Base-by-base conservation (phyloP, 2,888 invertebrate genomes). In the Itoplectis maculator region DNA sequence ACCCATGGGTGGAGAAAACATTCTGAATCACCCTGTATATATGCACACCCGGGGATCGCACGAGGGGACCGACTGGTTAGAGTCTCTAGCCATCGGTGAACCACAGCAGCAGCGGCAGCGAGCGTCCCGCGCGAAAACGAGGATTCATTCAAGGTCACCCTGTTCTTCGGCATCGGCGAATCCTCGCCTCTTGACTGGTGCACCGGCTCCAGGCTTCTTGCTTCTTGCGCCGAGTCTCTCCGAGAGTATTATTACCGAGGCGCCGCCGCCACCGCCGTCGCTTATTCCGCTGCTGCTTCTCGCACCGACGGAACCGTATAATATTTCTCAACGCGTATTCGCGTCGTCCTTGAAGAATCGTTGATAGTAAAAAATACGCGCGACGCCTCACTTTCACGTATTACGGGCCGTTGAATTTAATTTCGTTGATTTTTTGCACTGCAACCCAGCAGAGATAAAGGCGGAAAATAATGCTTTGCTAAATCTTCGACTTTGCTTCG, bases 141-240 rank as follows among this genome's bases (percentile, higher is more conserved):
- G 83, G 86, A 82, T 82, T 77, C 81, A 80, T 85, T 87, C 88
- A 89, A 89, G 89, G 89, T 87, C 88, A 87, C 70, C 89, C 45
- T 86, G 76, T 88, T 88, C 85, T 86, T 85, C 82, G 78, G 81
- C 79, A 78, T 83, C 83, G 68, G 56, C 74, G 66, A 79, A 80
- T 70, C 73, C n/a, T 73, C 42, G 40, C 45, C 20, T 13, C 49
- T 77, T 56, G 23, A 29, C n/a, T 49, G 47, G 35, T 45, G 56
- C 75, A 75, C 70, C 13, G 66, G 11, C 70, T 61, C 59, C 45
- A 69, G 51, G 63, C 59, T 74, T 47, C 18, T 54, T 73, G 63
- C 59, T 74, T 47, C 18, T 54, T 73, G 40, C 59, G 61, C 47
- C 20, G 15, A 59, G 49, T 45, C 73, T 49, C 8, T n/a, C 35